A percentile compares a stretch with the other conserved stretches of the same genome.
phyloP scores from a whole-genome alignment of 2,113 vertebrate species.

The Synchiropus splendidus region DNA sequence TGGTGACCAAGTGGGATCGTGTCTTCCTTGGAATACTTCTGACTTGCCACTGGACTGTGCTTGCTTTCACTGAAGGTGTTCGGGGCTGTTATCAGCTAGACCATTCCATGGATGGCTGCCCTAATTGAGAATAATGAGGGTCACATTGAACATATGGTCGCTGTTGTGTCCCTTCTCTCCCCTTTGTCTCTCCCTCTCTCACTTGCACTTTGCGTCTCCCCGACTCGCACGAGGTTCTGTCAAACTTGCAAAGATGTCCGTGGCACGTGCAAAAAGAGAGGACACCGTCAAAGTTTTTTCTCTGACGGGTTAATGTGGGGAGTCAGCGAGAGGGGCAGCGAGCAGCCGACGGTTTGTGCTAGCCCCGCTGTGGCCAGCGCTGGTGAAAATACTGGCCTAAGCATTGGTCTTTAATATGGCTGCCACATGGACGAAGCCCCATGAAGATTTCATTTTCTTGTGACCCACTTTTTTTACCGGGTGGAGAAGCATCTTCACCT shows the following conservation, averaged over 20 bases:
- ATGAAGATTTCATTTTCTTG: too few relatives aligned
- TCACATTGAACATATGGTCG: slow-evolving; percentile 80
- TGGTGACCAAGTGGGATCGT: background rate
- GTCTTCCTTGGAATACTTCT: slow-evolving; percentile 3
- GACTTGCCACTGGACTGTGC: slow-evolving; percentile 31
- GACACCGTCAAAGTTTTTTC: slow-evolving; percentile 41
- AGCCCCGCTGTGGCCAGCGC: slow-evolving; percentile 39
- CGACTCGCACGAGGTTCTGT: slow-evolving; percentile 58
- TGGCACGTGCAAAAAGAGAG: slow-evolving; percentile 37
- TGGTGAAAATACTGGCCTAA: slow-evolving; percentile 2
- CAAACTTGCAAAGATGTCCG: slow-evolving; percentile 54
- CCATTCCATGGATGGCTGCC: slow-evolving; percentile 77
- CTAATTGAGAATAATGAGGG: slow-evolving; percentile 82
- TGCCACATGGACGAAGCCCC: too few relatives aligned
- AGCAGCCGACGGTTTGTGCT: slow-evolving; percentile 29
- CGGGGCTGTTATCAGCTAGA: slow-evolving; percentile 72
- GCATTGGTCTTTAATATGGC: too few relatives aligned
- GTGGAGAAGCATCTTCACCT: too few relatives aligned
- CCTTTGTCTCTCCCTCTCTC: slow-evolving; percentile 42
- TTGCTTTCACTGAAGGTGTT: slow-evolving; percentile 67
- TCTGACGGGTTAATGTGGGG: slow-evolving; percentile 43
- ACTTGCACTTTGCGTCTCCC: slow-evolving; percentile 23
- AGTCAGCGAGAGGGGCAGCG: slow-evolving; percentile 54
- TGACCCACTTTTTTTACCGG: too few relatives aligned
- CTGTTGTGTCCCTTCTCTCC: slow-evolving; percentile 70